phyloP scores from a whole-genome alignment of 2,113 vertebrate species.

The Penelope pileata region DNA sequence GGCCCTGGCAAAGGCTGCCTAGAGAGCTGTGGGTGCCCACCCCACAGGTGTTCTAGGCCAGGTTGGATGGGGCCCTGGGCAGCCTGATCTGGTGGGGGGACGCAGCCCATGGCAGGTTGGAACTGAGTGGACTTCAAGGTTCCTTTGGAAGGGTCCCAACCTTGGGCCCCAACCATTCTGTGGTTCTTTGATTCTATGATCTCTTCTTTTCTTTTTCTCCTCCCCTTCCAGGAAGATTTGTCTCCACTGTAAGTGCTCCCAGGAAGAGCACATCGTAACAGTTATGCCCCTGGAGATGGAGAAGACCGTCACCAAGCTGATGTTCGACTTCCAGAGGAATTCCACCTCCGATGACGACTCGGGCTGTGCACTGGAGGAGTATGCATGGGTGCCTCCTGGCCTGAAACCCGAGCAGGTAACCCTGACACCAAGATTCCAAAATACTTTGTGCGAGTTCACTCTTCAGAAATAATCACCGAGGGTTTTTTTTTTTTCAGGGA shows the following conservation, averaged over 20 bases:
- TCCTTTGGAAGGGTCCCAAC: too few relatives aligned
- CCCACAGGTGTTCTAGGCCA: not conserved
- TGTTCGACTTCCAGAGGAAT: conserved; percentile 99
- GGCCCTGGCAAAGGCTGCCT: not conserved
- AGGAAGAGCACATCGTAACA: conserved; percentile 94
- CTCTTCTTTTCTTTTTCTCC: conserved; percentile 21
- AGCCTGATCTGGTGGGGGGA: not conserved
- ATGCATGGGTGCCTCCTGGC: conserved; percentile 95
- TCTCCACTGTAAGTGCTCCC: conserved; percentile 97
- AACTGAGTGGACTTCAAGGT: not conserved
- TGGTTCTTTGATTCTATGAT: not conserved
- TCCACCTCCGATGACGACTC: conserved; percentile 97
- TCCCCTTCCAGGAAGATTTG: conserved; percentile 91
- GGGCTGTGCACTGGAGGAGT: conserved; percentile 96
- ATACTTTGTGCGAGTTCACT: not conserved
- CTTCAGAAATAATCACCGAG: not conserved
- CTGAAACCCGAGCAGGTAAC: conserved; percentile 97
- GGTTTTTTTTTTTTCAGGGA: not conserved
- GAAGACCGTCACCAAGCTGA: conserved; percentile 97
- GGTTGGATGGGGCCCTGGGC: too few relatives aligned
- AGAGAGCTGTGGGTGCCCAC: not conserved
- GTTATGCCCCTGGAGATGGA: conserved; percentile 98
- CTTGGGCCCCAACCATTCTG: not conserved
- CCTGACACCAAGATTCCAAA: not conserved
- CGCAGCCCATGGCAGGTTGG: not conserved